A percentile compares a stretch with the other conserved stretches of the same genome.
phyloP scores from a whole-genome alignment of 2,113 vertebrate genomes.

The Urocolius indicus region DNA sequence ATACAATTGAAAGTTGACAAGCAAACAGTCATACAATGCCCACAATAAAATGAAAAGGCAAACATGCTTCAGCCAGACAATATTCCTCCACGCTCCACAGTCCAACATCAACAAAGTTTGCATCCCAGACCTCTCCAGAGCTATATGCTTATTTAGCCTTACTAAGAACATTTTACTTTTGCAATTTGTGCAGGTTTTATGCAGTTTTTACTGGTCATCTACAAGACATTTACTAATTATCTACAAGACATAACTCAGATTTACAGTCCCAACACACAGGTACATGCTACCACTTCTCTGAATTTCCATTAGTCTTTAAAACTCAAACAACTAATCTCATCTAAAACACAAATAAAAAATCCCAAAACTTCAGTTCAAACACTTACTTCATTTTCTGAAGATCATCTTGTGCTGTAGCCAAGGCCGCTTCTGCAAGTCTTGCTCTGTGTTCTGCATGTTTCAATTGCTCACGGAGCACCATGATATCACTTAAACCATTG shows the following conservation, averaged over 20 bases:
- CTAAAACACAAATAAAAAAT: neutral
- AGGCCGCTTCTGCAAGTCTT: conserved; percentile 80
- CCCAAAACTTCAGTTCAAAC: neutral
- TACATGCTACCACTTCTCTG: neutral
- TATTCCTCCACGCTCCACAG: neutral
- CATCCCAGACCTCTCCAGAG: neutral
- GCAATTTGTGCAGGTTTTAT: neutral
- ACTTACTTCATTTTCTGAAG: conserved; percentile 90
- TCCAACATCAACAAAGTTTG: neutral
- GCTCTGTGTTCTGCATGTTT: conserved; percentile 83
- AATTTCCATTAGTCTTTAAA: neutral
- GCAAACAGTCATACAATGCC: neutral
- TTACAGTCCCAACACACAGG: neutral
- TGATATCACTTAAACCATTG: conserved; percentile 47
- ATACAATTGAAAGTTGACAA: neutral
- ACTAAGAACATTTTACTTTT: neutral
- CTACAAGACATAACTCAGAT: neutral
- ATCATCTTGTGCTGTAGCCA: conserved; percentile 86
- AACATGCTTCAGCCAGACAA: neutral
- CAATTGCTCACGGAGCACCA: conserved; percentile 74
- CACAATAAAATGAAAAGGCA: neutral
- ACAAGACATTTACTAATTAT: neutral
- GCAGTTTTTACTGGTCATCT: neutral
- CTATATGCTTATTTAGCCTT: neutral
- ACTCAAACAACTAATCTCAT: neutral